phyloP scores from a whole-genome alignment of 2,888 invertebrate species.

The Lasioglossum lativentre region DNA sequence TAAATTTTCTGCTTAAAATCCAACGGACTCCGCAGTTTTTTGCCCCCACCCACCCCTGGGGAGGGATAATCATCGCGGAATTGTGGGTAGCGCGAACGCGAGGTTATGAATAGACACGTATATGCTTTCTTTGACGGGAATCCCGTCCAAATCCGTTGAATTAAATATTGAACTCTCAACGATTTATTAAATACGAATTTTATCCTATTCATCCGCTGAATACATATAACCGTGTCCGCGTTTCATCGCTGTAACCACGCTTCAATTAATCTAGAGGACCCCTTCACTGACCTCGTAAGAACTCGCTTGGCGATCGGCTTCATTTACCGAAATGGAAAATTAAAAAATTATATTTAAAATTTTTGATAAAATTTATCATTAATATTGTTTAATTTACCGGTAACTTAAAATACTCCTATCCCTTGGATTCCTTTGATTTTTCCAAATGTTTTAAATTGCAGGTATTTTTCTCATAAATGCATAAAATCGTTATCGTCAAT shows the following conservation, averaged over 20 bases:
- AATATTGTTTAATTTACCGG: too few species aligned
- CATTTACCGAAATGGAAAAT: background rate
- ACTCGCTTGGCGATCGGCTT: background rate
- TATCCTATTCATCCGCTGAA: background rate
- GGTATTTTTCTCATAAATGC: too few species aligned
- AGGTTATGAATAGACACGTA: background rate
- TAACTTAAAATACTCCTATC: too few species aligned
- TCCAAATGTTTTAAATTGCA: too few species aligned
- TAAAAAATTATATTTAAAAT: too few species aligned
- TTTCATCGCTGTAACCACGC: background rate
- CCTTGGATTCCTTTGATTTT: too few species aligned
- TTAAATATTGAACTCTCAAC: background rate
- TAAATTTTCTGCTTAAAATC: constrained; percentile 29
- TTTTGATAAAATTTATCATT: too few species aligned
- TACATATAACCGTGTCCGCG: background rate
- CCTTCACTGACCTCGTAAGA: background rate
- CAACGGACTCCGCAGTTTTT: constrained; percentile 19
- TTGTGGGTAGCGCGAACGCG: background rate
- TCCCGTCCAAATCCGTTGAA: background rate
- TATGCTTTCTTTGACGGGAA: background rate
- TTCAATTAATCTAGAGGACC: background rate
- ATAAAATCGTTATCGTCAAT: too few species aligned
- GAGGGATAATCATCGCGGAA: background rate
- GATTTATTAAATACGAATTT: background rate
- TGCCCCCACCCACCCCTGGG: background rate